Percentiles rank a stretch among this genome's conserved stretches.
Conservation (phyloP, 1,140 invertebrate genomes). For the Bradynema listronoti region DNA sequence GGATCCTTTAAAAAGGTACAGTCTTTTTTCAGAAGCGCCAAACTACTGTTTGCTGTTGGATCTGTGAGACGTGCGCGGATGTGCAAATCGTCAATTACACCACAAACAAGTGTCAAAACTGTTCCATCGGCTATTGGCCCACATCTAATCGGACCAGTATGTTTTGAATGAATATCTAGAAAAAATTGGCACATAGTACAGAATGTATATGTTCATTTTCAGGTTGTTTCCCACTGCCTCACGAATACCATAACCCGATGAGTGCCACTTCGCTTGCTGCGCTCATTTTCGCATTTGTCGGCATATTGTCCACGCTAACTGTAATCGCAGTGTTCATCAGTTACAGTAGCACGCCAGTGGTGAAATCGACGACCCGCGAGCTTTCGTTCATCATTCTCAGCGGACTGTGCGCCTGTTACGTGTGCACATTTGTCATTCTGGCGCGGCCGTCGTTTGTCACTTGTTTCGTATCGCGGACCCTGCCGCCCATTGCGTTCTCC, state of each 20-base stretch:
- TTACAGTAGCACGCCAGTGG: constrained; percentile 68
- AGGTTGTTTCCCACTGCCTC: constrained; percentile 23
- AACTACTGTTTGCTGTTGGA: constrained; percentile 57
- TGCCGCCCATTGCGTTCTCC: constrained; percentile 66
- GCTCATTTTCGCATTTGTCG: constrained; percentile 64
- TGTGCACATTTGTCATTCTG: constrained; percentile 67
- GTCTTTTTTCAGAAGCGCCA: constrained; percentile 46
- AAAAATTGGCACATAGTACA: background rate
- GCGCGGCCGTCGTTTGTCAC: constrained; percentile 67
- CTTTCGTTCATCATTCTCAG: constrained; percentile 68
- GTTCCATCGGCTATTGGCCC: constrained; percentile 49
- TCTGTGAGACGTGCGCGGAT: constrained; percentile 52
- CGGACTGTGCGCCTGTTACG: constrained; percentile 64
- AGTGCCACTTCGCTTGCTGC: constrained; percentile 64
- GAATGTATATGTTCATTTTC: background rate
- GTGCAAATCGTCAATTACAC: constrained; percentile 49
- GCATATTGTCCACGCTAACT: constrained; percentile 65
- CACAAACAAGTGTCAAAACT: constrained; percentile 48
- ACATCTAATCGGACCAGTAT: constrained; percentile 46
- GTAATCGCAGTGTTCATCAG: constrained; percentile 65
- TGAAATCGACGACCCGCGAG: constrained; percentile 66
- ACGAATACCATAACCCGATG: constrained; percentile 63
- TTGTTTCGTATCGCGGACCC: constrained; percentile 63
- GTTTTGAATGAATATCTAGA: constrained; percentile 1
- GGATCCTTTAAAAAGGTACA: constrained; percentile 9